phyloP scores from a whole-genome alignment of 2,797 vertebrate species.

The Petrocephalus sullivani region DNA sequence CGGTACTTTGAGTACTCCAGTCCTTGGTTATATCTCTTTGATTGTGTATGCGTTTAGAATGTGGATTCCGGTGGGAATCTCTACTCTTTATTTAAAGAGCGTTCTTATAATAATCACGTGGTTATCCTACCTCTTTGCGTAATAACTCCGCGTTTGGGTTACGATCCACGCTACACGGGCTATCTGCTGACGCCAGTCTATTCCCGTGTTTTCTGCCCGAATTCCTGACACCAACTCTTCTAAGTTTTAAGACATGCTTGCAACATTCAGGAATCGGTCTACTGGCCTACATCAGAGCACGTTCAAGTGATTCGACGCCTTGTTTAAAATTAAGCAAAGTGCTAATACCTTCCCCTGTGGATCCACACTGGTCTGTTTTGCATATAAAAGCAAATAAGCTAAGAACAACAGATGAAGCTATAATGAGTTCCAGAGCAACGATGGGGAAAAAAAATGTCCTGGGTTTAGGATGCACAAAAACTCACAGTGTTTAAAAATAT shows the following conservation, averaged over 20 bases:
- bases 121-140: too few relatives aligned
- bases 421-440: not conserved
- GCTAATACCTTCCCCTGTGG: not conserved
- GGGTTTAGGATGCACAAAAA: not conserved
- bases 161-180: too few relatives aligned
- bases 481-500: not conserved
- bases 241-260: not conserved
- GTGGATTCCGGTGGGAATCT: too few relatives aligned
- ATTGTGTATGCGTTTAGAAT: too few relatives aligned
- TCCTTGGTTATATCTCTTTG: too few relatives aligned
- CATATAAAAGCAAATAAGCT: not conserved
- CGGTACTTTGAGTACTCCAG: too few relatives aligned
- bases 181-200: too few relatives aligned
- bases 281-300: not conserved
- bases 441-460: not conserved
- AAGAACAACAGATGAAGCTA: not conserved
- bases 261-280: not conserved
- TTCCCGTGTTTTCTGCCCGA: too few relatives aligned
- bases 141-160: too few relatives aligned
- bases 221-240: not conserved
- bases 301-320: not conserved
- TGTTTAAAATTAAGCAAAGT: not conserved
- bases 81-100: too few relatives aligned
- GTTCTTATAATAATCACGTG: too few relatives aligned
- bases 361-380: not conserved